These are phyloP conservation scores for Cinclus mexicanus DNA, from an alignment of 2,113 vertebrate species.

Conservation along the genomic window DNA sequence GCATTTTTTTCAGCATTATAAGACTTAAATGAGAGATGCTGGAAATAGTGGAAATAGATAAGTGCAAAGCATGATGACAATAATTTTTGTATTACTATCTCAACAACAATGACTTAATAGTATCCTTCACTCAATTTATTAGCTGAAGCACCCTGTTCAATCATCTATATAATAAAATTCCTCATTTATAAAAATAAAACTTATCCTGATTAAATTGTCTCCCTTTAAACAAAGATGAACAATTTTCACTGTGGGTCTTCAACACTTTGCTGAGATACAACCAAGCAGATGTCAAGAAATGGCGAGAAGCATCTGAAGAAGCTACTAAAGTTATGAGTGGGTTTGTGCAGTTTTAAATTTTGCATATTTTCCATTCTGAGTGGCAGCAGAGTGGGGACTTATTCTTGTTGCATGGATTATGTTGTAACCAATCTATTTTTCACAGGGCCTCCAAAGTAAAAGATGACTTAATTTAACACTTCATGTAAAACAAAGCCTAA, in stretches of 20 bases:
- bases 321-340: neutral
- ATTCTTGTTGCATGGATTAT: neutral
- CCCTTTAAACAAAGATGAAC: neutral
- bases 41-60: neutral
- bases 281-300: neutral
- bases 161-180: neutral
- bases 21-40: neutral
- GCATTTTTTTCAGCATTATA: neutral
- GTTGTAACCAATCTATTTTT: neutral
- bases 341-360: neutral
- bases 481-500: neutral
- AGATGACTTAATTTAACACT: neutral
- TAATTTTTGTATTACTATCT: neutral
- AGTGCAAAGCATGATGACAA: neutral
- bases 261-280: neutral
- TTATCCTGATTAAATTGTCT: neutral
- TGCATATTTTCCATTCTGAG: neutral
- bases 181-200: conserved; percentile 3
- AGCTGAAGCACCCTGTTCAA: neutral
- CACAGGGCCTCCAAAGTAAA: neutral
- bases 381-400: neutral
- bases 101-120: neutral
- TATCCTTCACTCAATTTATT: neutral
- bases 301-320: neutral
- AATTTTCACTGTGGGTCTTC: neutral